Evolutionary conservation across 2,113 vertebrate genomes (phyloP).

Genomic region (Pygoscelis adeliae): DNA sequence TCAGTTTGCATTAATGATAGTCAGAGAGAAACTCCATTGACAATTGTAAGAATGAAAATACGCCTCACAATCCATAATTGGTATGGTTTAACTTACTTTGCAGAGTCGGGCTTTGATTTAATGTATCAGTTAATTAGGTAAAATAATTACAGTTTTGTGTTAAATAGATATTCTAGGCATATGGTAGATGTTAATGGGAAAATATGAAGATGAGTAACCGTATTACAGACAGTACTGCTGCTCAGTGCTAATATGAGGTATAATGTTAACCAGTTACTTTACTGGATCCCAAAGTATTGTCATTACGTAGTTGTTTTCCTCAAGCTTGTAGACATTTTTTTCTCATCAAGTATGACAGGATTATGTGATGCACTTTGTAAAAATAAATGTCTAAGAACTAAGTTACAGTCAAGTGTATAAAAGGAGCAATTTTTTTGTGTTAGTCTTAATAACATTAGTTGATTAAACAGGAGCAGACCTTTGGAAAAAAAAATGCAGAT

Average conservation of each 20-base stretch:
- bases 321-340: not conserved
- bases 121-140: constrained; percentile 37
- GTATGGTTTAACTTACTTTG: not conserved
- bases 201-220: not conserved
- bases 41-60: constrained; percentile 22
- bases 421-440: not conserved
- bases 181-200: not conserved
- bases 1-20: constrained; percentile 26
- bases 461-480: not conserved
- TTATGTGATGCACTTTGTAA: not conserved
- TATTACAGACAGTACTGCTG: not conserved
- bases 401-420: not conserved
- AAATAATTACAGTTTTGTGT: constrained; percentile 44
- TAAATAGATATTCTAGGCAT: constrained; percentile 7
- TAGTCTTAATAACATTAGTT: not conserved
- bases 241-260: not conserved
- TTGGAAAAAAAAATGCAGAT: not conserved
- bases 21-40: not conserved
- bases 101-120: not conserved
- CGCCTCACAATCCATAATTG: not conserved
- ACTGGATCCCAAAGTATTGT: not conserved
- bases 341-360: not conserved
- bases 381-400: not conserved
- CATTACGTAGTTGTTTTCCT: not conserved
- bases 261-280: not conserved